Conservation (phyloP, 1,140 invertebrate species). For the Drosophila willistoni region DNA sequence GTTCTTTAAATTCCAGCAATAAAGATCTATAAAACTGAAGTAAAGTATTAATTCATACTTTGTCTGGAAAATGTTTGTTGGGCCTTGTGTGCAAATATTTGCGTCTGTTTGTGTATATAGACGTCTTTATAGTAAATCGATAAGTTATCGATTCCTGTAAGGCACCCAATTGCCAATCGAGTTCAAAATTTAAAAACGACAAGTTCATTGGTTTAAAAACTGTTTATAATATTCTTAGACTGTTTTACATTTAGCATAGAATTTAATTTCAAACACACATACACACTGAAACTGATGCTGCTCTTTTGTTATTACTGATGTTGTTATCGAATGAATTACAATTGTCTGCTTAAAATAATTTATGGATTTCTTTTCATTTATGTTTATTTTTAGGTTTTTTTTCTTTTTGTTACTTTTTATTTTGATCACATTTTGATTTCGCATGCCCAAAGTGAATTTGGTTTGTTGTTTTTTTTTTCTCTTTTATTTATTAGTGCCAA, state of each 20-base stretch:
- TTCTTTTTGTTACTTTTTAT: constrained; percentile 32
- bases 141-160: neutral
- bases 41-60: too few relatives aligned
- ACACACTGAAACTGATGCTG: constrained; percentile 72
- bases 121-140: neutral
- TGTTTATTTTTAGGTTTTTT: constrained; percentile 28
- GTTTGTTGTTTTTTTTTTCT: constrained; percentile 48
- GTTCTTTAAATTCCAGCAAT: too few relatives aligned
- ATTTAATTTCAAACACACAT: constrained; percentile 73
- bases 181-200: constrained; percentile 15
- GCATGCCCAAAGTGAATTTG: constrained; percentile 74
- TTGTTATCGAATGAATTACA: constrained; percentile 72
- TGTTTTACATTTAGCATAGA: constrained; percentile 77
- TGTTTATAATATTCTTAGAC: constrained; percentile 70
- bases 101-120: neutral
- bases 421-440: constrained; percentile 81
- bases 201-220: constrained; percentile 68
- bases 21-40: too few relatives aligned
- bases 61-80: neutral
- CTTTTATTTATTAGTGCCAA: constrained; percentile 50
- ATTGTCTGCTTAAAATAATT: constrained; percentile 73
- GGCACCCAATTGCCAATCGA: neutral
- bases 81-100: neutral
- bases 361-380: constrained; percentile 44
- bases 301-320: constrained; percentile 33